Percentiles rank a stretch among this genome's conserved stretches.
These are phyloP conservation scores for Oscheius sp. DNA, from an alignment of 2,888 invertebrate genomes.

Conservation along the genomic window DNA sequence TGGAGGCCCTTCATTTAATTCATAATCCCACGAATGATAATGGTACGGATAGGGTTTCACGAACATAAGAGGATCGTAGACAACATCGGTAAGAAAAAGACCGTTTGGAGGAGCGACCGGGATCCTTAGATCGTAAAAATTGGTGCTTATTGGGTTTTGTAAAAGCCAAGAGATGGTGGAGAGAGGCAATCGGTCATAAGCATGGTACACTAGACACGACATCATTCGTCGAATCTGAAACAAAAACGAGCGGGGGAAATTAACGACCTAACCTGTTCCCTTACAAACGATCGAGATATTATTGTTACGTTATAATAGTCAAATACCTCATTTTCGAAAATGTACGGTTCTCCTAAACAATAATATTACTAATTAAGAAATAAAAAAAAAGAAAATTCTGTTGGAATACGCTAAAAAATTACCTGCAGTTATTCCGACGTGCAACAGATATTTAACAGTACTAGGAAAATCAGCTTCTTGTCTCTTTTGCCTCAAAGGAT, in stretches of 20 bases:
- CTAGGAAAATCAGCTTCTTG: conserved; percentile 44
- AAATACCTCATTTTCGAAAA: conserved; percentile 55
- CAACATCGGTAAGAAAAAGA: conserved; percentile 63
- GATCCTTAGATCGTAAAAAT: conserved; percentile 54
- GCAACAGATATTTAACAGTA: conserved; percentile 49
- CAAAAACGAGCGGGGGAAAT: not conserved
- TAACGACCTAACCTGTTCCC: conserved; percentile 57
- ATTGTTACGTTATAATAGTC: conserved; percentile 66
- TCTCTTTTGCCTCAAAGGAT: conserved; percentile 55
- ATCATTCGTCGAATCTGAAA: conserved; percentile 67
- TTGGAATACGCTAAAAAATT: too few relatives aligned
- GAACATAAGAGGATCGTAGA: conserved; percentile 61
- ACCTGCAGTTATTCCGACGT: conserved; percentile 47
- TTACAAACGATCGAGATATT: conserved; percentile 58
- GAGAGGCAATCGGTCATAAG: conserved; percentile 47
- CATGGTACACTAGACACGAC: conserved; percentile 57
- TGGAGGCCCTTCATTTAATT: conserved; percentile 4
- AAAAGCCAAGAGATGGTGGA: conserved; percentile 55
- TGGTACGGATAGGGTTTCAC: conserved; percentile 57
- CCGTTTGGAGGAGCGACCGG: conserved; percentile 61
- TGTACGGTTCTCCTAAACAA: conserved; percentile 50
- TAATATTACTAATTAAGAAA: too few relatives aligned
- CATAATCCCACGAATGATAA: conserved; percentile 60
- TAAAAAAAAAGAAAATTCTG: too few relatives aligned
- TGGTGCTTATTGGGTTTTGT: conserved; percentile 55